Evolutionary conservation across 2,113 vertebrate genomes (phyloP).

Genomic region (Sebastes schlegelii): DNA sequence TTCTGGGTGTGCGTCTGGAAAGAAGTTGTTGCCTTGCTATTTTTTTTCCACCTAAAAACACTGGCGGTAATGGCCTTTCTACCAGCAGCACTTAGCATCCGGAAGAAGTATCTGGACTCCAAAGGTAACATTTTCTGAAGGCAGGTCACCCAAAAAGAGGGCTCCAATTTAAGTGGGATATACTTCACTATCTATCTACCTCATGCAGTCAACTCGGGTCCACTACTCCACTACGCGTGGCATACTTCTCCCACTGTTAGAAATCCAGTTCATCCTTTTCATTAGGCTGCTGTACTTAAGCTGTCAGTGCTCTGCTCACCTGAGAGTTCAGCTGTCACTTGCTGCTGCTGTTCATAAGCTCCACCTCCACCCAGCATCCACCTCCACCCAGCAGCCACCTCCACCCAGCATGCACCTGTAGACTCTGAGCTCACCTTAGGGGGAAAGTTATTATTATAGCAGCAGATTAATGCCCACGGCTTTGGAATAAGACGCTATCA

Average conservation of each 20-base stretch:
- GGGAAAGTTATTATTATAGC: neutral
- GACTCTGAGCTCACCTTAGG: neutral
- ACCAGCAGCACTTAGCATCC: slow-evolving; percentile 1
- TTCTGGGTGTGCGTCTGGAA: neutral
- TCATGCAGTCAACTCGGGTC: neutral
- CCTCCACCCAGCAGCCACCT: neutral
- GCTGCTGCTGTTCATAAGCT: neutral
- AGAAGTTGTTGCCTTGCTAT: neutral
- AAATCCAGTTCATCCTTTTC: neutral
- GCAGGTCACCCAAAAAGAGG: neutral
- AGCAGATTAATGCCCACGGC: neutral
- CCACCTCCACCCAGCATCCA: neutral
- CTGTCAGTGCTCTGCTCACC: neutral
- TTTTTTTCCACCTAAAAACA: neutral
- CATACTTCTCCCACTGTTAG: neutral
- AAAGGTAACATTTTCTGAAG: neutral
- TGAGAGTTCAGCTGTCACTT: neutral
- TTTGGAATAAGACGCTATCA: neutral
- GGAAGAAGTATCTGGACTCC: neutral
- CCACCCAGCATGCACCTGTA: neutral
- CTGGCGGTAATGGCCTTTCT: neutral
- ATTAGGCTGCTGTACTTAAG: neutral
- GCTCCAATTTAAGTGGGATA: neutral
- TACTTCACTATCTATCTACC: neutral
- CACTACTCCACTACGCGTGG: neutral